A percentile compares a stretch with the other conserved stretches of the same genome.
These are phyloP conservation scores for Lysandra coridon DNA, from an alignment of 2,888 invertebrate species.

Conservation along the genomic window DNA sequence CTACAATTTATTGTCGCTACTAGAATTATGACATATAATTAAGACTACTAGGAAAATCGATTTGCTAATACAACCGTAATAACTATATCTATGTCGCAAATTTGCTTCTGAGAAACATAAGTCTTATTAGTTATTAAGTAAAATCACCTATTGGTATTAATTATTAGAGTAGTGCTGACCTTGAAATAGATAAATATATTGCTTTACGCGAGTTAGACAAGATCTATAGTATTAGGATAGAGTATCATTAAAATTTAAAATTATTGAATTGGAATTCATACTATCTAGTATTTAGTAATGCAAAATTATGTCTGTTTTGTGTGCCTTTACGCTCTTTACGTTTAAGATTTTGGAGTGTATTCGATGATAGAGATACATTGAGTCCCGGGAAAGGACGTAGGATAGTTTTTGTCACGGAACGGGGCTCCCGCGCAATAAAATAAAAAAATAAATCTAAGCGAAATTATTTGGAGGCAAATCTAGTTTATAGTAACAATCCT, in stretches of 20 bases:
- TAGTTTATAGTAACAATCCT: too few relatives aligned
- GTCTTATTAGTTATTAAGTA: slow-evolving; percentile 11
- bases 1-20: background rate
- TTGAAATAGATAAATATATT: background rate
- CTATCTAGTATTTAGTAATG: too few relatives aligned
- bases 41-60: slow-evolving; percentile 21
- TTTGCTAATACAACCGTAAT: slow-evolving; percentile 8
- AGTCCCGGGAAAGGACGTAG: too few relatives aligned
- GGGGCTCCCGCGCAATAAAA: too few relatives aligned
- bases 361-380: too few relatives aligned
- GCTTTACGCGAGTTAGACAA: background rate
- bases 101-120: slow-evolving; percentile 7
- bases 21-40: background rate
- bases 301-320: too few relatives aligned
- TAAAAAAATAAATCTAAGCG: too few relatives aligned
- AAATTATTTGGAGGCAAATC: too few relatives aligned
- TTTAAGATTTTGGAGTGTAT: too few relatives aligned
- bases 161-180: background rate
- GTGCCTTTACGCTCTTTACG: too few relatives aligned
- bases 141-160: background rate
- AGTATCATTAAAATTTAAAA: background rate
- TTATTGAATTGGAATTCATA: too few relatives aligned
- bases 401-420: too few relatives aligned
- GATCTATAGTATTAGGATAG: background rate
- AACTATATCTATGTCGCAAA: background rate